Base-by-base conservation (phyloP, 1,140 invertebrate genomes). In the Macrocentrus cingulum region DNA sequence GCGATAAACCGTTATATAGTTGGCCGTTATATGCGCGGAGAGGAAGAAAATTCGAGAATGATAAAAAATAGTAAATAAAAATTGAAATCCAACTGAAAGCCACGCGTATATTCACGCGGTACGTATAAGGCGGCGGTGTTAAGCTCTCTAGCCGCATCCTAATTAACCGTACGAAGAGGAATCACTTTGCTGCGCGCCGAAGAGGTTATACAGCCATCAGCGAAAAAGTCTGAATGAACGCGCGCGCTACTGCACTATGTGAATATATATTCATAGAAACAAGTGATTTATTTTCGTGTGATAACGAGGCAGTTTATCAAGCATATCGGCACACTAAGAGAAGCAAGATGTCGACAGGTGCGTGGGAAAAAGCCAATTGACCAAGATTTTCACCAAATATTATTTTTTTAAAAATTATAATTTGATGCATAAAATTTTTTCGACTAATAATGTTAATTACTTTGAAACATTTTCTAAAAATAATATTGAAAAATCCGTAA, bases 111-210 rank as follows among this genome's bases (percentile, higher is more conserved):
- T 58, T 58, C 56, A 51, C 48, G 56, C 48, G 36, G 39, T 44
- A 58, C 56, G 48, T 58, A 58, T 58, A 58, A 51, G 56, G 56
- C 37, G 39, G 56, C 46, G 48, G 56, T 58, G 36, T 56, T 56
- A 49, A 56, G 46, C 46, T 51, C 37, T 39, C 39, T 20, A 51
- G 37, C 56, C 56, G 56, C 56, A 58, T 58, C 56, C 56, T 58
- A 58, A 58, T 58, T 58, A 58, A 58, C 56, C 46, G 48, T 23
- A 58, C 56, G 48, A 58, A 58, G 56, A 58, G 39, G 48, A 58
- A 58, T 58, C 56, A 58, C 56, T 58, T 58, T 58, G 48, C 36
- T n/a, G 37, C 48, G 41, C 22, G 37, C 56, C 48, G 48, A 51
- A n/a, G n/a, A 58, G 23, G 23, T 51, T 56, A 29, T 42, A 22